Evolutionary conservation across 2,888 invertebrate species (phyloP).

Genomic region (Phortica magna): DNA sequence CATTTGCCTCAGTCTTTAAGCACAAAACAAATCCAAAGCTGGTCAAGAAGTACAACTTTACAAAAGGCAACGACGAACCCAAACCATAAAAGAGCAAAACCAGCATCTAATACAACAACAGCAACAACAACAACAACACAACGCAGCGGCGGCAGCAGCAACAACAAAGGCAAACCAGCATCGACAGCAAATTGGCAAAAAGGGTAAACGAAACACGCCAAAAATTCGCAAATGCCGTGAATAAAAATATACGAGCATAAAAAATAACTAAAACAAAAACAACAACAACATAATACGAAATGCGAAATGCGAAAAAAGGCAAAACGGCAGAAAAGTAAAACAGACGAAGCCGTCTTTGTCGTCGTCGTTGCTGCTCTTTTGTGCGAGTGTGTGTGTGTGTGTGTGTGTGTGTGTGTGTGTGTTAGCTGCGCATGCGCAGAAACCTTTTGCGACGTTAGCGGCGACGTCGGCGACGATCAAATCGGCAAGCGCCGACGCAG

Average conservation of each 20-base stretch:
- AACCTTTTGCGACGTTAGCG: constrained; percentile 36
- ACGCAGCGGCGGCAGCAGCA: constrained; percentile 45
- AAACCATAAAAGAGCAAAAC: constrained; percentile 24
- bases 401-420: neutral
- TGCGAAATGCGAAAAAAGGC: constrained; percentile 1
- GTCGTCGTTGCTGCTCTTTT: constrained; percentile 6
- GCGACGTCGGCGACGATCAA: constrained; percentile 30
- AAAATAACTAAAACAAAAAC: constrained; percentile 31
- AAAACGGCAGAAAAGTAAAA: constrained; percentile 5
- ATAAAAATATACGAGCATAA: constrained; percentile 39
- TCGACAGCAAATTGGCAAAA: constrained; percentile 57
- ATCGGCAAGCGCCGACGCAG: constrained; percentile 55
- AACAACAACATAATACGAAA: constrained; percentile 26
- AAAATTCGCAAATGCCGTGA: constrained; percentile 63
- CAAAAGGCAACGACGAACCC: constrained; percentile 51
- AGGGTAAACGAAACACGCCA: constrained; percentile 67
- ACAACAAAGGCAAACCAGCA: constrained; percentile 46
- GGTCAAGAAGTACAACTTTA: constrained; percentile 61
- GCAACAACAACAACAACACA: constrained; percentile 41
- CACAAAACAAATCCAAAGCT: constrained; percentile 53
- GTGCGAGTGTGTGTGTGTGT: neutral
- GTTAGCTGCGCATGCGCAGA: constrained; percentile 17
- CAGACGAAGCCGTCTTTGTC: constrained; percentile 9
- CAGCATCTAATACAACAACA: constrained; percentile 42
- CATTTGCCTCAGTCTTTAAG: constrained; percentile 64